Evolutionary conservation across 2,888 invertebrate genomes (phyloP).

Genomic region (Homarus gammarus): DNA sequence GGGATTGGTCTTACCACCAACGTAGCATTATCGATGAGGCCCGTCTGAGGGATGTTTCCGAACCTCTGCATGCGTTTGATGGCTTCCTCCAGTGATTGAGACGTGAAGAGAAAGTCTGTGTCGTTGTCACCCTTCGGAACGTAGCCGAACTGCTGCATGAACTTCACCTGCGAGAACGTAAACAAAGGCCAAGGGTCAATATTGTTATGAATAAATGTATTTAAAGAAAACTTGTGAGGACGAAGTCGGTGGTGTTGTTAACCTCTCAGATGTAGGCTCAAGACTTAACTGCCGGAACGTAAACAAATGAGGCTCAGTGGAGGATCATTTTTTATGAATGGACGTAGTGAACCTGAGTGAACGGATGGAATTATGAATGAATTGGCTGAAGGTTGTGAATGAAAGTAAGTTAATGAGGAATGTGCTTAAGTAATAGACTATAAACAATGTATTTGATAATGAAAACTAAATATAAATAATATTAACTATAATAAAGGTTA

Average conservation of each 20-base stretch:
- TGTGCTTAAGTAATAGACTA: too few species aligned
- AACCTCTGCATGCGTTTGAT: conserved; percentile 86
- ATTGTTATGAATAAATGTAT: not conserved
- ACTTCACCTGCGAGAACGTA: conserved; percentile 53
- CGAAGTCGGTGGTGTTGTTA: not conserved
- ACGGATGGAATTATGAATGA: too few species aligned
- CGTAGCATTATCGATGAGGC: conserved; percentile 84
- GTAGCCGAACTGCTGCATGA: conserved; percentile 93
- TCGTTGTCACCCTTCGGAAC: conserved; percentile 87
- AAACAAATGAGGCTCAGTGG: too few species aligned
- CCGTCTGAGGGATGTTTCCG: conserved; percentile 86
- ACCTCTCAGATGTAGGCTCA: too few species aligned
- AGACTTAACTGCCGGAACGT: not conserved
- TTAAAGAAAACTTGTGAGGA: not conserved
- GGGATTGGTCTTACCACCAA: conserved; percentile 81
- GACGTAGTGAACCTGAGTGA: not conserved
- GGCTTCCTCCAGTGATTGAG: conserved; percentile 84
- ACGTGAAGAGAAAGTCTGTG: conserved; percentile 85
- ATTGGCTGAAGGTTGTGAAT: too few species aligned
- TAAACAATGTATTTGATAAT: too few species aligned
- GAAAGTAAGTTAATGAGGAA: too few species aligned
- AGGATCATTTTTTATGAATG: too few species aligned
- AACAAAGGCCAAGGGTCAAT: not conserved
- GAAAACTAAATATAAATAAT: too few species aligned
- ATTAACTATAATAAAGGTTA: too few species aligned